Evolutionary conservation across 2,797 vertebrate species (phyloP).

Genomic region (Mormyrops attenuatus): DNA sequence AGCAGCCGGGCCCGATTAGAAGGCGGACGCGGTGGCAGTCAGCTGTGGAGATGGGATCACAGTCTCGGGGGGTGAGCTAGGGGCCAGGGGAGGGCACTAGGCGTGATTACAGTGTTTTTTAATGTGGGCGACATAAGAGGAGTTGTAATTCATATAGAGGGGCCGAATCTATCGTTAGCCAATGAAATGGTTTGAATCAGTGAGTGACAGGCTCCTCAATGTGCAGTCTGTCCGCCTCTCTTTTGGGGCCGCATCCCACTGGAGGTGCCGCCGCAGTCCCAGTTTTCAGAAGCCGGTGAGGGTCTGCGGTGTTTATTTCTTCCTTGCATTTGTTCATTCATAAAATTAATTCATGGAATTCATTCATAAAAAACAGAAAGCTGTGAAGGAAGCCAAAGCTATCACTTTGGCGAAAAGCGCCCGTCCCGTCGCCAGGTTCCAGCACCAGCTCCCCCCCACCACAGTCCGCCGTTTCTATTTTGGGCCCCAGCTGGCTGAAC

Average conservation of each 20-base stretch:
- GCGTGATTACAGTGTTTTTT: neutral
- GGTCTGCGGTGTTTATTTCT: neutral
- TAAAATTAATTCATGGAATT: conserved; percentile 4
- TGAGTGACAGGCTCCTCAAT: conserved; percentile 35
- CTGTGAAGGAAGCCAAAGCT: neutral
- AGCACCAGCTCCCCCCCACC: neutral
- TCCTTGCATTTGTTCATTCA: neutral
- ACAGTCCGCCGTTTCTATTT: neutral
- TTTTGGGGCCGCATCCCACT: neutral
- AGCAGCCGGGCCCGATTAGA: neutral
- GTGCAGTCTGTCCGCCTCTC: conserved; percentile 46
- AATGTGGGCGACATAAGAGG: neutral
- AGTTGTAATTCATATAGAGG: neutral
- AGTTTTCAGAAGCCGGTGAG: neutral
- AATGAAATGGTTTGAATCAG: neutral
- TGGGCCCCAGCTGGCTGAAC: neutral
- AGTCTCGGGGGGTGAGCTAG: neutral
- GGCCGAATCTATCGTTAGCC: neutral
- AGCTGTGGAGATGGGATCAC: neutral
- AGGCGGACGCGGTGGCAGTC: neutral
- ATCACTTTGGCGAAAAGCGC: neutral
- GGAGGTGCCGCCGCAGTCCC: neutral
- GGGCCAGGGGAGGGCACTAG: neutral
- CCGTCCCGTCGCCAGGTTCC: neutral
- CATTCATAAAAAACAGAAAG: neutral